These are phyloP conservation scores for Tachysurus vachellii DNA, from an alignment of 2,113 vertebrate species.

Conservation along the genomic window DNA sequence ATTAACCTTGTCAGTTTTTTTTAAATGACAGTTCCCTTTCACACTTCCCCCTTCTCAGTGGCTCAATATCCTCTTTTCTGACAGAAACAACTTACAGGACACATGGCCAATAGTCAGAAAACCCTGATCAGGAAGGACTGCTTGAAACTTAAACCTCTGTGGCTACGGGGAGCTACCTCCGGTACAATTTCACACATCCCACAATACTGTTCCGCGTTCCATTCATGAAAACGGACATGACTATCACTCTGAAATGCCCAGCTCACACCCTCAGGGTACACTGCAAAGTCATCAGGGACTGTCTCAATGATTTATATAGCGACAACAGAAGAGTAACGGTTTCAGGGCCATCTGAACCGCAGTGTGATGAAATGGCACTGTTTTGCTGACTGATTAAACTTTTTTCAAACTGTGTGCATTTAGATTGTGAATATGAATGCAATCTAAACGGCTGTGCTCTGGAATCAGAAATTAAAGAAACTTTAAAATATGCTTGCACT, in stretches of 20 bases:
- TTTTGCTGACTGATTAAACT: conserved; percentile 40
- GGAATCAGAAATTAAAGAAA: conserved; percentile 1
- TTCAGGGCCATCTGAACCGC: conserved; percentile 55
- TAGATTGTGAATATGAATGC: conserved; percentile 24
- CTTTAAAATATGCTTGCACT: not conserved
- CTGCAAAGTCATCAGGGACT: conserved; percentile 71
- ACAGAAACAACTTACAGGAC: conserved; percentile 59
- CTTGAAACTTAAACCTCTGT: conserved; percentile 47
- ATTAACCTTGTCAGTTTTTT: conserved; percentile 47
- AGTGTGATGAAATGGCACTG: conserved; percentile 64
- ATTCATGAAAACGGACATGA: conserved; percentile 63
- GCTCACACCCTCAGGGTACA: conserved; percentile 56
- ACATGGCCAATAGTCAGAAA: conserved; percentile 44
- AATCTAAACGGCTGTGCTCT: conserved; percentile 21
- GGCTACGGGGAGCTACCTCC: conserved; percentile 35
- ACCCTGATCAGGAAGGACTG: conserved; percentile 56
- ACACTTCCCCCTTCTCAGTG: conserved; percentile 58
- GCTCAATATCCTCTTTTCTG: conserved; percentile 57
- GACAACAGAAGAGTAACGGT: conserved; percentile 68
- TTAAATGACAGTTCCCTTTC: conserved; percentile 58
- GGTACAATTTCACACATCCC: conserved; percentile 57
- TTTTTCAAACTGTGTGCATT: conserved; percentile 28
- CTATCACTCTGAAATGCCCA: conserved; percentile 62
- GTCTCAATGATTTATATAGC: conserved; percentile 62
- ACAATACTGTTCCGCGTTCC: conserved; percentile 51